Base-by-base conservation (phyloP, 2,113 vertebrate species). In the Ophthalmolycus amberensis region DNA sequence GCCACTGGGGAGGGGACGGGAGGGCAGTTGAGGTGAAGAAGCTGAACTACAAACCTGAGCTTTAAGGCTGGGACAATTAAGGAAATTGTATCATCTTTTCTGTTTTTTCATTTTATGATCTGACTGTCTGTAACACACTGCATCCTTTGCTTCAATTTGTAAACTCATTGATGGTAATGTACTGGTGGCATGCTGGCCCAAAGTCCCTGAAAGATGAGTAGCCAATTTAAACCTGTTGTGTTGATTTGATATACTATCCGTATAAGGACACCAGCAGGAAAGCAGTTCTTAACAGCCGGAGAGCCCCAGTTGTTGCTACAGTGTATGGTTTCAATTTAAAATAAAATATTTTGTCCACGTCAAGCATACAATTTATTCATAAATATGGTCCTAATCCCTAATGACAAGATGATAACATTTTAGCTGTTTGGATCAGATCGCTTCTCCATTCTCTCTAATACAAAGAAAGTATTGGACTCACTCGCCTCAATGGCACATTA, bases 11-110 rank as follows among this genome's bases (percentile, higher is more conserved):
- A 29, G 38, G 75, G 70, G 70, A 85, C 64, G 38, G 60, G 69
- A 78, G 79, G 80, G 77, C 42, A 66, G 72, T 29, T 46, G 80
- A 76, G 91, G 75, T 73, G 75, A 86, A 46, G 65, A 68, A 52
- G 62, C 20, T 68, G 27, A 77, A 76, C 48, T 50, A 42, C 58
- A 71, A 75, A 34, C 16, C 29, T 58, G 63, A 75, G 62, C 70
- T 56, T 18, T 25, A n/a, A 56, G 12, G 27, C 37, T 78, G 37
- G 42, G n/a, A 56, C 27, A 7, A 58, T 74, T 81, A 58, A 32
- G 69, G 34, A 25, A 27, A 27, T 34, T 20, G 12, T n/a, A 60
- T 72, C 10, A 7, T 77, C 34, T 75, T 20, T 50, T 14, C 18
- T 4, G 15, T n/a, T 68, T 16, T 37, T 14, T 16, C 1, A 0